phyloP scores from a whole-genome alignment of 1,140 invertebrate genomes.

The Drosophila arizonae region DNA sequence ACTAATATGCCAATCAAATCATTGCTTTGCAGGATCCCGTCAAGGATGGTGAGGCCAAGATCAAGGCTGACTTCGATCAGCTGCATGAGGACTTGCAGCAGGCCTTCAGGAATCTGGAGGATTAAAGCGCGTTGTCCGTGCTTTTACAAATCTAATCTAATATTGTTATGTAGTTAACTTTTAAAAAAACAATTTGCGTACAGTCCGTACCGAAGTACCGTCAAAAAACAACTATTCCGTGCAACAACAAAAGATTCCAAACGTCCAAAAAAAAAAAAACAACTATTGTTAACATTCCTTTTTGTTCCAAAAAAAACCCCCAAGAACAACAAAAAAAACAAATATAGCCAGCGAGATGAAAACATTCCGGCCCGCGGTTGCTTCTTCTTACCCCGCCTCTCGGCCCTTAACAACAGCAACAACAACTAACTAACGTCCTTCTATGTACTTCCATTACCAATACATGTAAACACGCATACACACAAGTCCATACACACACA shows the following conservation, averaged over 20 bases:
- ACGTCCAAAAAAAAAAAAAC: slow-evolving; percentile 17
- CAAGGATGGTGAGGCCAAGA: slow-evolving; percentile 98
- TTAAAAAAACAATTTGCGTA: slow-evolving; percentile 63
- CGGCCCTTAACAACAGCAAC: slow-evolving; percentile 36
- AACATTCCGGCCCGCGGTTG: slow-evolving; percentile 78
- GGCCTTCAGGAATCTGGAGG: slow-evolving; percentile 99
- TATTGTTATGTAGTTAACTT: slow-evolving; percentile 81
- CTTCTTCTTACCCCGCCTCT: slow-evolving; percentile 38
- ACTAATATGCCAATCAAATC: background rate
- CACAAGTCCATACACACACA: slow-evolving; percentile 19
- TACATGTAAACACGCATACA: slow-evolving; percentile 19
- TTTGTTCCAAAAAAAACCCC: background rate
- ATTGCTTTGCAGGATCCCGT: slow-evolving; percentile 92
- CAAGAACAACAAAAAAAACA: background rate
- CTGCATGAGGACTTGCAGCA: slow-evolving; percentile 97
- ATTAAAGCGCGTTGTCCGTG: slow-evolving; percentile 86
- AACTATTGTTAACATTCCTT: slow-evolving; percentile 60
- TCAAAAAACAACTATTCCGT: slow-evolving; percentile 55
- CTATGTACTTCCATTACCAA: slow-evolving; percentile 67
- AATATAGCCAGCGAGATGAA: slow-evolving; percentile 60
- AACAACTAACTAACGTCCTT: slow-evolving; percentile 68
- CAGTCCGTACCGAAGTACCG: slow-evolving; percentile 35
- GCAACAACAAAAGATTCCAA: slow-evolving; percentile 53
- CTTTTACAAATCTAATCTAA: slow-evolving; percentile 76
- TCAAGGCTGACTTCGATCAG: slow-evolving; percentile 98